Percentiles rank a stretch among this genome's conserved stretches.
These are phyloP conservation scores for Oxyruncus cristatus DNA, from an alignment of 2,113 vertebrate genomes.

Conservation along the genomic window DNA sequence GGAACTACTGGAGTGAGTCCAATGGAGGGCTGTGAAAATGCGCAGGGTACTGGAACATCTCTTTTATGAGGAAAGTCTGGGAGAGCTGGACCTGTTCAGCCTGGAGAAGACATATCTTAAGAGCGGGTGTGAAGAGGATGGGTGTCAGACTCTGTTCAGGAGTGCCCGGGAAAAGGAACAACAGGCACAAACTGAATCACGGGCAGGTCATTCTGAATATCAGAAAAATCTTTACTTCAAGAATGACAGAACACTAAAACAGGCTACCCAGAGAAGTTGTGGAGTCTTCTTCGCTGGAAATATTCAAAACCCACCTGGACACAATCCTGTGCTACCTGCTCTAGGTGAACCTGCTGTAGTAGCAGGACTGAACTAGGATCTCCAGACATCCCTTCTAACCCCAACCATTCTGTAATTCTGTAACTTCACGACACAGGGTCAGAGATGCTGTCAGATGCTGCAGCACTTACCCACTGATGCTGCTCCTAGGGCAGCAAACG, in stretches of 20 bases:
- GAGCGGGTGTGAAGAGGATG: neutral
- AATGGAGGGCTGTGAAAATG: neutral
- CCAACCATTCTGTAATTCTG: neutral
- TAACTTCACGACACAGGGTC: neutral
- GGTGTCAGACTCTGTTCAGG: neutral
- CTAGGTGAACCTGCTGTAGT: neutral
- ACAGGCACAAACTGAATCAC: neutral
- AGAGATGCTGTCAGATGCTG: neutral
- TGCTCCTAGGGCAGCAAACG: neutral
- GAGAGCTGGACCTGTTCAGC: neutral
- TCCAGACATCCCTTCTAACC: neutral
- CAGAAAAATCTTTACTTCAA: neutral
- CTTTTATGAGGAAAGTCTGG: neutral
- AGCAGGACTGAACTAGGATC: neutral
- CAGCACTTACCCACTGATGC: neutral
- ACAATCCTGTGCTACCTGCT: neutral
- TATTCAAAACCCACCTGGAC: neutral
- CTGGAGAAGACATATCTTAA: neutral
- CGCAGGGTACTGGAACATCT: rapidly evolving
- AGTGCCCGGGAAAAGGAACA: neutral
- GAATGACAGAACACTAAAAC: neutral
- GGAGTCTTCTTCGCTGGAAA: neutral
- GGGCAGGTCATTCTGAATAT: neutral
- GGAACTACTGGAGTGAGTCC: neutral
- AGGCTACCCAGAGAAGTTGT: neutral